Percentiles rank a stretch among this genome's conserved stretches.
These are phyloP conservation scores for Cosmopolites sordidus DNA, from an alignment of 2,888 invertebrate species.

Conservation along the genomic window DNA sequence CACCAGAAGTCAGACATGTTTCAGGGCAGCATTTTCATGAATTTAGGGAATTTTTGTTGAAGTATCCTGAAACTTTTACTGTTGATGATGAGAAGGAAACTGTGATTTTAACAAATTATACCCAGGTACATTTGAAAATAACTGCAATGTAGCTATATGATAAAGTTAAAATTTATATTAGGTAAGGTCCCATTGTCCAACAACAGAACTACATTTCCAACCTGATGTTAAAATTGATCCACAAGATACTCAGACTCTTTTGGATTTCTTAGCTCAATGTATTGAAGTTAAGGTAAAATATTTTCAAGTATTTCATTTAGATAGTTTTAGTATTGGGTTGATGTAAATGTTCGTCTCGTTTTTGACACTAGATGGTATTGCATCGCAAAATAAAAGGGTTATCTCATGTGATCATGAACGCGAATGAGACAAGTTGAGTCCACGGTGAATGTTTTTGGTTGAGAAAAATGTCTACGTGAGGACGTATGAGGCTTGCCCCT, in stretches of 20 bases:
- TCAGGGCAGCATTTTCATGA: conserved; percentile 92
- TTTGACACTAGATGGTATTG: too few species aligned
- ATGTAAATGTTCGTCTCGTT: too few species aligned
- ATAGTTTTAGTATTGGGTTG: too few species aligned
- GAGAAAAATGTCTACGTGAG: too few species aligned
- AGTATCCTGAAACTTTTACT: conserved; percentile 80
- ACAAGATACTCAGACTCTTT: conserved; percentile 73
- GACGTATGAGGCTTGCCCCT: too few species aligned
- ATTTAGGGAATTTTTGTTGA: conserved; percentile 79
- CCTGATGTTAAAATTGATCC: conserved; percentile 78
- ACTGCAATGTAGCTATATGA: neutral
- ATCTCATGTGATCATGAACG: too few species aligned
- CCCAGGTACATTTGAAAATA: conserved; percentile 15
- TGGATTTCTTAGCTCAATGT: conserved; percentile 76
- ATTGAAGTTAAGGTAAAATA: conserved; percentile 63
- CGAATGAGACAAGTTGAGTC: too few species aligned
- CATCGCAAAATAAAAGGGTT: too few species aligned
- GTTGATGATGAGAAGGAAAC: conserved; percentile 76
- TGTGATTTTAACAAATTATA: conserved; percentile 66
- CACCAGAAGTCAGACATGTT: conserved; percentile 94
- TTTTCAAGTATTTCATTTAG: too few species aligned
- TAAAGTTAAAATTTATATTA: conserved; percentile 5
- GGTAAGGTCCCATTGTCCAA: conserved; percentile 51
- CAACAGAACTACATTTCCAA: conserved; percentile 63
- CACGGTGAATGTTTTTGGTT: too few species aligned